phyloP scores from a whole-genome alignment of 2,113 vertebrate species.

The Galemys pyrenaicus region DNA sequence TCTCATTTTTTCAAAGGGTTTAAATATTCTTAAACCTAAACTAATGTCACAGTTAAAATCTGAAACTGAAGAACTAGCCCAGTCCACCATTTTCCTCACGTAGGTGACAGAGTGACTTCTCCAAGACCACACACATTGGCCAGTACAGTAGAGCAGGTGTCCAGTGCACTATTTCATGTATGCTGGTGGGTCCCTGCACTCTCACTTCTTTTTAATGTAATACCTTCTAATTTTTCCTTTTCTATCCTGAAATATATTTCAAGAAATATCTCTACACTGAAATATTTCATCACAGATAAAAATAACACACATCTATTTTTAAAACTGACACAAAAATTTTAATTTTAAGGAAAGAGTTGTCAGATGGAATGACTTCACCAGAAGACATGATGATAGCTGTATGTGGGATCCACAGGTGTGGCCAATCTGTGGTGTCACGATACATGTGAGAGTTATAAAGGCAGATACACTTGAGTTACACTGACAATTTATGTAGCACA shows the following conservation, averaged over 20 bases:
- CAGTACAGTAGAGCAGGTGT: background rate
- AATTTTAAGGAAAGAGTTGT: background rate
- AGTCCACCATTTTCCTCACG: background rate
- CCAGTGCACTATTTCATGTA: background rate
- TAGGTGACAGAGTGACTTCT: background rate
- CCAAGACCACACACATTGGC: background rate
- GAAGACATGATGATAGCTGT: background rate
- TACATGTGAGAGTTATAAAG: background rate
- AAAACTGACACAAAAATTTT: background rate
- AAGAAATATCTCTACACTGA: no score
- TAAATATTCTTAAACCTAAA: background rate
- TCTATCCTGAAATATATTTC: background rate
- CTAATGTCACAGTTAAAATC: background rate
- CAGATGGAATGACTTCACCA: background rate
- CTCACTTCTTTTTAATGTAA: background rate
- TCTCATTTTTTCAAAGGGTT: background rate
- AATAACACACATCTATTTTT: background rate
- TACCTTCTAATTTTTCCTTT: conserved; percentile 11
- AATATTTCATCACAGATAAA: background rate
- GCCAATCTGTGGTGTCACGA: background rate
- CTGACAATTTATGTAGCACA: background rate
- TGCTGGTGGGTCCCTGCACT: background rate
- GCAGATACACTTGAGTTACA: background rate
- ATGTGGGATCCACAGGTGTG: background rate
- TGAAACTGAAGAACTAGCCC: background rate